Evolutionary conservation across 1,140 invertebrate species (phyloP).

Genomic region (Tetragnatha versicolor): DNA sequence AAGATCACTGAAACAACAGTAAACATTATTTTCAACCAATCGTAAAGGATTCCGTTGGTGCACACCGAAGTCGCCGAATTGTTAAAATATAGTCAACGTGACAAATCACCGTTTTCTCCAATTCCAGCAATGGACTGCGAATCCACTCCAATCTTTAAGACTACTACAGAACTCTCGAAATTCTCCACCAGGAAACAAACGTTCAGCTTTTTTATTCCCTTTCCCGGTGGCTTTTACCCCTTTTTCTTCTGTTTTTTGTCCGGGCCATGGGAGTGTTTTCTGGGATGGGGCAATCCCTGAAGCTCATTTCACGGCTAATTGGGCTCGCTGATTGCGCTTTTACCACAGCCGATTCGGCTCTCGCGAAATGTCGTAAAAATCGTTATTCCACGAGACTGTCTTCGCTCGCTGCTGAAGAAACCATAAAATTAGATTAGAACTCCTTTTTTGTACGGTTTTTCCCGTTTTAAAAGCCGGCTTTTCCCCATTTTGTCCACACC

Average conservation of each 20-base stretch:
- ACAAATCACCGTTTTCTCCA: too few relatives aligned
- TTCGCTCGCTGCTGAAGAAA: slow-evolving; percentile 11
- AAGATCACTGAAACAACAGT: too few relatives aligned
- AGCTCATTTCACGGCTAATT: slow-evolving; percentile 48
- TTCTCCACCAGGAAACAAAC: neutral
- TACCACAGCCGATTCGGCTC: slow-evolving; percentile 30
- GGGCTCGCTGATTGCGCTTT: slow-evolving; percentile 41
- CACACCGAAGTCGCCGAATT: too few relatives aligned
- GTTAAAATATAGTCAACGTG: too few relatives aligned
- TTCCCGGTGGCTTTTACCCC: neutral
- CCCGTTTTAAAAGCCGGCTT: neutral
- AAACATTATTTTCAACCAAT: too few relatives aligned
- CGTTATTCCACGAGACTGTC: slow-evolving; percentile 30
- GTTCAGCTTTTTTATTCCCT: neutral
- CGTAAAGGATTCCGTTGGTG: too few relatives aligned
- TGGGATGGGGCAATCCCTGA: slow-evolving; percentile 9
- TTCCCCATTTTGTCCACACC: neutral
- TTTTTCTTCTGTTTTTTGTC: neutral
- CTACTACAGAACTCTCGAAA: too few relatives aligned
- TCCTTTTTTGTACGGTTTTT: slow-evolving; percentile 8
- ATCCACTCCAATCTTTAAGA: too few relatives aligned
- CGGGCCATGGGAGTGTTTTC: neutral
- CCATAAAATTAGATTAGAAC: slow-evolving; percentile 44
- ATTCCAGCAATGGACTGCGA: too few relatives aligned
- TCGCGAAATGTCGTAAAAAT: slow-evolving; percentile 38